These are phyloP conservation scores for Microtus montanus DNA, from an alignment of 2,113 vertebrate genomes.

Conservation along the genomic window DNA sequence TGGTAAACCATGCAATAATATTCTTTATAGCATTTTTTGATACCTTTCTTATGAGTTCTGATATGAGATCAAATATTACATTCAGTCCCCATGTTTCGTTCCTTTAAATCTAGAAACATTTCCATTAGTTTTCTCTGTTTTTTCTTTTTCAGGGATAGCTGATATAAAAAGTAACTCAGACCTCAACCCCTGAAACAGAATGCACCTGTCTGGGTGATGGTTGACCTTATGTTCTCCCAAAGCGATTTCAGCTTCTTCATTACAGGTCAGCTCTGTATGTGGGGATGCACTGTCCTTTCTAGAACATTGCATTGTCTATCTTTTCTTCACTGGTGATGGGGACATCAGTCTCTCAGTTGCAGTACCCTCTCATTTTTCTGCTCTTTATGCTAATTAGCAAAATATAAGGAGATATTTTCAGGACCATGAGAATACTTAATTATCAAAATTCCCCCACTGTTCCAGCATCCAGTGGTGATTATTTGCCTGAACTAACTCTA, in stretches of 20 bases:
- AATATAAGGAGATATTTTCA: not conserved
- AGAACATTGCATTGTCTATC: not conserved
- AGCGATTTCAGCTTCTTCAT: not conserved
- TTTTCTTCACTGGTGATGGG: not conserved
- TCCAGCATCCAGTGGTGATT: not conserved
- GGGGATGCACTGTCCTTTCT: not conserved
- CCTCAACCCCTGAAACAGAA: not conserved
- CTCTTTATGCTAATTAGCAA: not conserved
- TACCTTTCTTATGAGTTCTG: not conserved
- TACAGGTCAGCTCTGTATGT: not conserved
- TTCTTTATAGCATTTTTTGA: not conserved
- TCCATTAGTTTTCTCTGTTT: not conserved
- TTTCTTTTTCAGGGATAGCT: not conserved
- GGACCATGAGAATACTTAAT: not conserved
- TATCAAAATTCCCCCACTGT: not conserved
- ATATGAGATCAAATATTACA: not conserved
- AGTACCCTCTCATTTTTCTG: not conserved
- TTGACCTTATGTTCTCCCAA: not conserved
- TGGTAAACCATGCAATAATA: not conserved
- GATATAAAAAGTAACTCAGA: not conserved
- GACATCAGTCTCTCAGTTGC: not conserved
- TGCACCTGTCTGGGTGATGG: not conserved
- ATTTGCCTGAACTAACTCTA: not conserved
- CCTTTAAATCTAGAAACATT: slow-evolving; percentile 2
- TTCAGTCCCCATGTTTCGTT: not conserved